Conservation (phyloP, 37 sponge, comb jelly and placozoan genomes). For the Crambe crambe region DNA sequence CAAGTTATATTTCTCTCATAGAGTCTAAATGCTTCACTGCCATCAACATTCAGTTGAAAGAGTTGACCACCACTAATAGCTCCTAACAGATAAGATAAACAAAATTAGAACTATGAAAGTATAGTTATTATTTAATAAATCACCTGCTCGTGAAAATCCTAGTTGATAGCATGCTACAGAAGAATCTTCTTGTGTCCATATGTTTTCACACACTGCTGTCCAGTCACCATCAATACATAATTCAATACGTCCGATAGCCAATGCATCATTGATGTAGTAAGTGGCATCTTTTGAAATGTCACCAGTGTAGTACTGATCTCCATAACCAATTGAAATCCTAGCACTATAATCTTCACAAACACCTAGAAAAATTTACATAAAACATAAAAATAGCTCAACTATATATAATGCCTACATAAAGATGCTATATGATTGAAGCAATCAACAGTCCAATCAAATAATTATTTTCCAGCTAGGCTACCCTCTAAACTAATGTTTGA, state of each 20-base stretch:
- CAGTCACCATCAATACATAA: constrained; percentile 17
- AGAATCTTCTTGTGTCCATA: constrained; percentile 12
- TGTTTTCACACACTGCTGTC: constrained; percentile 32
- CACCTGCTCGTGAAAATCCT: constrained; percentile 29
- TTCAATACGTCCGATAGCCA: constrained; percentile 31
- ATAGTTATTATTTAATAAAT: not conserved
- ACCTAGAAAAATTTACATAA: constrained; percentile 1
- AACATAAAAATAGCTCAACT: not conserved
- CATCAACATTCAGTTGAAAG: not conserved
- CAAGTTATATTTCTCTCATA: not conserved
- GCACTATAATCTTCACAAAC: not conserved
- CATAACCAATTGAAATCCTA: constrained; percentile 11
- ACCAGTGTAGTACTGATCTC: not conserved
- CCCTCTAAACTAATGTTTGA: too few species aligned
- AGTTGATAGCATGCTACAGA: constrained; percentile 34
- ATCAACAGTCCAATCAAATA: too few species aligned
- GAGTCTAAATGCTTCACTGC: not conserved
- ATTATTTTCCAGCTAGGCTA: not conserved
- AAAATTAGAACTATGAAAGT: not conserved
- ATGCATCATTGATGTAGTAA: constrained; percentile 26
- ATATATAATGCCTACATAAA: not conserved
- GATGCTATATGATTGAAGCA: too few species aligned
- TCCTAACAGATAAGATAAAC: not conserved
- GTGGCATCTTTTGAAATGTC: not conserved
- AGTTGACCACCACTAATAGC: not conserved